Base-by-base conservation (phyloP, 2,797 vertebrate genomes). In the Myotis daubentonii region DNA sequence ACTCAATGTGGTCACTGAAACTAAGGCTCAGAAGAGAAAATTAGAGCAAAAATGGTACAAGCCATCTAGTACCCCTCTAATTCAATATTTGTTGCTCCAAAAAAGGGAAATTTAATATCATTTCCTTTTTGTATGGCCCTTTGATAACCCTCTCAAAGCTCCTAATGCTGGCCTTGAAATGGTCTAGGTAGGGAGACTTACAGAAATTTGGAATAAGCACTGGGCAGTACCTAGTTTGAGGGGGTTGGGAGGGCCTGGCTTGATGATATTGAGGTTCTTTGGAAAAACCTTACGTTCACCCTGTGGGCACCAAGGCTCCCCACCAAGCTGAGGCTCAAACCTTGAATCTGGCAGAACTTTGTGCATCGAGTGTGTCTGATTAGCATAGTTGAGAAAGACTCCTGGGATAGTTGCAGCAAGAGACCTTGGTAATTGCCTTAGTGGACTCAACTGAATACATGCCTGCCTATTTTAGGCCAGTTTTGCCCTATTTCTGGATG, bases 1-100 rank as follows among this genome's bases (percentile, higher is more conserved):
- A 96, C 97, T 98, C 97, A 95, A 94, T 96, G 91, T 96, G 95
- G 89, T 97, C 97, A 97, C 87, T 97, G 98, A 98, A 98, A 98
- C 93, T 91, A 62, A 96, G 98, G 97, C 97, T 94, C 95, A 95
- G 91, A 96, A 97, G 96, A 98, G 95, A 95, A 94, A 98, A 97
- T 97, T 97, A 95, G 80, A 95, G 83, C 96, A 97, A 95, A 96
- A 97, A 96, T 95, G 97, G 94, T 95, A 95, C 93, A 95, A 97
- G 93, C 94, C 71, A 90, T 94, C 95, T 88, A 97, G 83, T 96
- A 86, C 92, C 87, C 87, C 89, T 98, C 97, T 96, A 94, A 97
- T 91, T 93, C 84, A 98, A 96, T 97, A 90, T 96, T 97, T 96
- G 88, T 96, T 86, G 65, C 47, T 94, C 57, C 30, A 81, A 94